Percentiles rank a stretch among this genome's conserved stretches.
Conservation (phyloP, 1,140 invertebrate genomes). For the Eubasilissa regina region DNA sequence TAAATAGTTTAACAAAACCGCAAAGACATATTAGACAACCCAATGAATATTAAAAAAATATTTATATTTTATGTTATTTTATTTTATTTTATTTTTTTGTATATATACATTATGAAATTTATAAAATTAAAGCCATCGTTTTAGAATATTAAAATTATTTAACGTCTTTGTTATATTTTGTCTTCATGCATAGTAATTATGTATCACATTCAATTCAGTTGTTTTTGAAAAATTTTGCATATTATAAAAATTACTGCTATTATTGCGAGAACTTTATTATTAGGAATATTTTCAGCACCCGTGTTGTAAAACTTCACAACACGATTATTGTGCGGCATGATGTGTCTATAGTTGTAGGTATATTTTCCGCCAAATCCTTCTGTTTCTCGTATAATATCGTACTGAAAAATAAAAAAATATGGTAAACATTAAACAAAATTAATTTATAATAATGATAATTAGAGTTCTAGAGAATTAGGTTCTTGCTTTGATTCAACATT, state of each 20-base stretch:
- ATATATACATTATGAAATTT: no score
- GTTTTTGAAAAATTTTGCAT: neutral
- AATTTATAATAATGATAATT: neutral
- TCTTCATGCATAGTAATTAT: neutral
- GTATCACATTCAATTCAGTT: neutral
- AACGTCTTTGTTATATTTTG: neutral
- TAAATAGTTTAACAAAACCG: no score
- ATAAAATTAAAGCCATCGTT: conserved; percentile 20
- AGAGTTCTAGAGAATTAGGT: no score
- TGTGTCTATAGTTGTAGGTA: conserved; percentile 37
- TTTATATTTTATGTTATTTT: no score
- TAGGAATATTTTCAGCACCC: neutral
- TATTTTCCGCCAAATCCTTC: conserved; percentile 47
- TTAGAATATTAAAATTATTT: neutral
- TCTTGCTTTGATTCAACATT: no score
- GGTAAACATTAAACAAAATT: neutral
- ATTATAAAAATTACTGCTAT: neutral
- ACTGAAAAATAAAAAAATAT: conserved; percentile 47
- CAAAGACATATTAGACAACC: no score
- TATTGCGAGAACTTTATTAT: no score
- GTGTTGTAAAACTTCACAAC: conserved; percentile 21
- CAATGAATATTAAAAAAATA: no score
- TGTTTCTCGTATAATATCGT: conserved; percentile 42
- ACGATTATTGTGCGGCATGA: conserved; percentile 48
- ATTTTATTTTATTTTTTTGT: no score